Evolutionary conservation across 2,888 invertebrate species (phyloP).

Genomic region (Notodonta dromedarius): DNA sequence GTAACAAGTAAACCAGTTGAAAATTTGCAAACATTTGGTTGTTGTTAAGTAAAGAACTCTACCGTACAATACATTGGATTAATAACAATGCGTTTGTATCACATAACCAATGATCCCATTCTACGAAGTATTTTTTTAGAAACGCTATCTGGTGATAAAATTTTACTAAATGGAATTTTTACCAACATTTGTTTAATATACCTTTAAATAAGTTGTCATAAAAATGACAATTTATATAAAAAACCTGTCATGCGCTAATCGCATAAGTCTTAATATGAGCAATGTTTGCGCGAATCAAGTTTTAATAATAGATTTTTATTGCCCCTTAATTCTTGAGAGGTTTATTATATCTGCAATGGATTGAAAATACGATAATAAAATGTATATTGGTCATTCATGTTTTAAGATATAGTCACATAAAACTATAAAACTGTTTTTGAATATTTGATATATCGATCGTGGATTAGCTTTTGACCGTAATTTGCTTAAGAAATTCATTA

Average conservation of each 20-base stretch:
- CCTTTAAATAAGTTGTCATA: too few relatives aligned
- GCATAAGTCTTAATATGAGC: conserved; percentile 16
- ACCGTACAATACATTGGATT: too few relatives aligned
- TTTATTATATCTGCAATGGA: conserved; percentile 10
- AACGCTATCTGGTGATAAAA: too few relatives aligned
- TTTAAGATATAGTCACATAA: conserved; percentile 22
- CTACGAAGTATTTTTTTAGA: too few relatives aligned
- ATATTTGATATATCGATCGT: not conserved
- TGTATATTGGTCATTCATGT: conserved; percentile 18
- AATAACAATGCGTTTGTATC: too few relatives aligned
- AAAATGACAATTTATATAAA: too few relatives aligned
- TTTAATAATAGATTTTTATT: conserved; percentile 21
- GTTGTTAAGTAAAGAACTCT: too few relatives aligned
- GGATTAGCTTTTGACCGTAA: not conserved
- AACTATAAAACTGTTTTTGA: conserved; percentile 18
- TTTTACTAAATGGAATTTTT: too few relatives aligned
- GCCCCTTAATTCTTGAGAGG: conserved; percentile 2
- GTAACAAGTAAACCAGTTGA: too few relatives aligned
- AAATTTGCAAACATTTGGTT: too few relatives aligned
- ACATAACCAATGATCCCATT: too few relatives aligned
- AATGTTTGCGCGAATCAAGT: conserved; percentile 20
- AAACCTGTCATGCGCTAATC: conserved; percentile 10
- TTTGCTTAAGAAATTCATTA: not conserved
- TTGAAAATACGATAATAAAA: conserved; percentile 21
- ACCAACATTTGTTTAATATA: too few relatives aligned